Base-by-base conservation (phyloP, 2,113 vertebrate species). In the Corythoichthys intestinalis region DNA sequence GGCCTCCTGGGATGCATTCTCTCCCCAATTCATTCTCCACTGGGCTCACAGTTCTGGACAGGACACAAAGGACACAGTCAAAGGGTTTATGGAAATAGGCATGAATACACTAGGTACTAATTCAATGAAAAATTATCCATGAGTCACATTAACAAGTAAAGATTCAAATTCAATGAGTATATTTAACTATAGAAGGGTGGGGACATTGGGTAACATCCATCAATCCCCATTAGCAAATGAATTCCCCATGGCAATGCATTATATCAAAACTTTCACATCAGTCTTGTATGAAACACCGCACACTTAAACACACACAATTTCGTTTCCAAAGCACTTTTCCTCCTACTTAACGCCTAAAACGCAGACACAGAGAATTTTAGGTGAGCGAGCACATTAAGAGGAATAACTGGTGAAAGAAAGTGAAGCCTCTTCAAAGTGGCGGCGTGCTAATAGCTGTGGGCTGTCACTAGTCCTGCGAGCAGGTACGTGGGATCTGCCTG, bases 381-480 rank as follows among this genome's bases (percentile, higher is more conserved):
- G 79, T 77, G 84, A 85, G 84, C 83, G 73, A 87, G 86, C 86
- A 87, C 85, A 91, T 88, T 88, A 90, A 86, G 84, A 89, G 77
- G 83, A 87, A 88, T 86, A 90, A 90, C 87, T 86, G 80, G 81
- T 85, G 82, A 83, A 89, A 90, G 79, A 86, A 87, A 86, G 78
- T 85, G 87, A 90, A 89, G 86, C 80, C 79, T 84, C 86, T 90
- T 92, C 86, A 89, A 90, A 90, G 88, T 83, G 71, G 73, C 68
- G 79, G 78, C 76, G 85, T 85, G 88, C 87, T 91, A 92, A 90
- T 91, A 90, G 87, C 88, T 84, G 86, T 83, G 84, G 76, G 88
- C 88, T 92, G 91, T 92, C 89, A 91, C 82, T 82, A 89, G 83
- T 82, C 77, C 81, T 88, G 78, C 66, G 80, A 82, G 88, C 80